A percentile compares a stretch with the other conserved stretches of the same genome.
Conservation (phyloP, 2,113 vertebrate species). For the Pelecanoides urinatrix region DNA sequence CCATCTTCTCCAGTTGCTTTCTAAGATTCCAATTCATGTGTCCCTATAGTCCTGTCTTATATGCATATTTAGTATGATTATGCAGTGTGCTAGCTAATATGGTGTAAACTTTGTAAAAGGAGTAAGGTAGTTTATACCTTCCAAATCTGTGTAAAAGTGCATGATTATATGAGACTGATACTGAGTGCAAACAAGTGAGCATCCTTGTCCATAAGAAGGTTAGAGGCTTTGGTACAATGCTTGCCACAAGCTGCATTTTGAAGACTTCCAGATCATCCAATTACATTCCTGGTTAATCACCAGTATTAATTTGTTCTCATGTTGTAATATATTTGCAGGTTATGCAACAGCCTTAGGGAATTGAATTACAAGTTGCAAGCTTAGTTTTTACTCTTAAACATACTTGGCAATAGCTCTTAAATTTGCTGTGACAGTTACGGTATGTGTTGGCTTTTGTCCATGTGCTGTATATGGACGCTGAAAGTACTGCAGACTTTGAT, state of each 20-base stretch:
- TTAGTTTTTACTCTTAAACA: conserved; percentile 4
- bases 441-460: conserved; percentile 8
- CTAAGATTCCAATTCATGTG: not conserved
- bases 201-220: not conserved
- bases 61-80: not conserved
- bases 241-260: not conserved
- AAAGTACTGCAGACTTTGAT: not conserved
- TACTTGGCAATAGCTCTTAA: not conserved
- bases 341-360: conserved; percentile 32
- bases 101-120: not conserved
- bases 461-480: not conserved
- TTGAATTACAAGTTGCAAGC: not conserved
- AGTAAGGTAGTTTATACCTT: not conserved
- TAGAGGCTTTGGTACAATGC: not conserved
- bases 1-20: not conserved
- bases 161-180: not conserved
- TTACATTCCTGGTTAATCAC: conserved; percentile 1
- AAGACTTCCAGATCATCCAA: not conserved
- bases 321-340: conserved; percentile 21
- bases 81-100: not conserved
- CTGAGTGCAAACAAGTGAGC: not conserved
- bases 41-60: not conserved
- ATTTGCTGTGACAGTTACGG: not conserved
- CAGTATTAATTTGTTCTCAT: conserved; percentile 21
- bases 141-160: not conserved